These are phyloP conservation scores for Yasuhikotakia modesta DNA, from an alignment of 2,797 vertebrate species.

Conservation along the genomic window DNA sequence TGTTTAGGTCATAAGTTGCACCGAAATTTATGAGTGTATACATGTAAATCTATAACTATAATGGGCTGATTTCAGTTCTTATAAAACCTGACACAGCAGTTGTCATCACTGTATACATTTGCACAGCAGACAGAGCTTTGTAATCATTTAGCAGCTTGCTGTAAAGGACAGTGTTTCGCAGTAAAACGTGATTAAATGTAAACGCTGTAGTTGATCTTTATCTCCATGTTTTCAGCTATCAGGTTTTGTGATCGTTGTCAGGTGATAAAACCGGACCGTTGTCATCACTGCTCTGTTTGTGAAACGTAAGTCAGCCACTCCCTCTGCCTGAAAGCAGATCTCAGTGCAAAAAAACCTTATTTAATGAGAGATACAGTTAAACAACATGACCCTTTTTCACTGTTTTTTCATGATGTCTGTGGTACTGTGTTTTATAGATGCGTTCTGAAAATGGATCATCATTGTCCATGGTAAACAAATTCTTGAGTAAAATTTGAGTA, in stretches of 20 bases:
- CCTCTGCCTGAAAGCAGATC: slow-evolving; percentile 56
- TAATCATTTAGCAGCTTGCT: neutral
- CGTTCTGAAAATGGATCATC: slow-evolving; percentile 99
- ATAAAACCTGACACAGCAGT: neutral
- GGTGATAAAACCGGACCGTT: slow-evolving; percentile 97
- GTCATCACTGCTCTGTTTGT: slow-evolving; percentile 97
- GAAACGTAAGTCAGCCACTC: slow-evolving; percentile 86
- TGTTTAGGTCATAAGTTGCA: neutral
- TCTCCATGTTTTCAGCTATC: slow-evolving; percentile 78
- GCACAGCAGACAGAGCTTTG: neutral
- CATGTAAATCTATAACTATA: neutral
- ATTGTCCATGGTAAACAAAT: slow-evolving; percentile 91
- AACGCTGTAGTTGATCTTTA: slow-evolving; percentile 46
- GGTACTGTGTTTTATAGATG: slow-evolving; percentile 76
- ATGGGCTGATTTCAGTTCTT: neutral
- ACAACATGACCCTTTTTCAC: slow-evolving; percentile 36
- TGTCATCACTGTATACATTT: neutral
- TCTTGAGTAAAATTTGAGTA: neutral
- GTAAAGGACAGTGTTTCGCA: slow-evolving; percentile 4
- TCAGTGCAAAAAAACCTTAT: slow-evolving; percentile 40
- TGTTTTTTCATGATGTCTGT: slow-evolving; percentile 27
- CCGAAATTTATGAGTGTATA: neutral
- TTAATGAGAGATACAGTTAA: slow-evolving; percentile 56
- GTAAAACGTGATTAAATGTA: slow-evolving; percentile 2
- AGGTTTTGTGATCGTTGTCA: slow-evolving; percentile 97